Evolutionary conservation across 2,888 invertebrate species (phyloP).

Genomic region (Polymixis flavicincta): DNA sequence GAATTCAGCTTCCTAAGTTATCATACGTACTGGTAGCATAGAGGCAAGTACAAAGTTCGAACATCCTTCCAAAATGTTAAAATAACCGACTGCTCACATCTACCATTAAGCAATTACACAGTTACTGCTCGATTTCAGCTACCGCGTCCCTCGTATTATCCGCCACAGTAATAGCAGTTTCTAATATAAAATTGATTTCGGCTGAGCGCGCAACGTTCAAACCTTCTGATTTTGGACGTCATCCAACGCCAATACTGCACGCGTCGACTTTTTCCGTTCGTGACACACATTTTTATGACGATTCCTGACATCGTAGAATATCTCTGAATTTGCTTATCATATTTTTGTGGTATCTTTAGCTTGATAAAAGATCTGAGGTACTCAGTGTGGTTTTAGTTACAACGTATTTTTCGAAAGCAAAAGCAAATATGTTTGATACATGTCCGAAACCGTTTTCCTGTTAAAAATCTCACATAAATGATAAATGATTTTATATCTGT

Average conservation of each 20-base stretch:
- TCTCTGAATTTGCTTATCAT: slow-evolving; percentile 60
- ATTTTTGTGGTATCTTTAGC: slow-evolving; percentile 20
- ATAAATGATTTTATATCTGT: too few relatives aligned
- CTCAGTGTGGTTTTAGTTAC: not conserved
- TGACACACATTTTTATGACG: slow-evolving; percentile 71
- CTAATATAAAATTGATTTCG: slow-evolving; percentile 76
- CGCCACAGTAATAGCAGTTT: slow-evolving; percentile 61
- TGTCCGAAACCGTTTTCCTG: too few relatives aligned
- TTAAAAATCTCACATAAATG: not conserved
- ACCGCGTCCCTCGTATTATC: slow-evolving; percentile 68
- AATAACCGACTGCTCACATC: slow-evolving; percentile 44
- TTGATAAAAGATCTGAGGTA: not conserved
- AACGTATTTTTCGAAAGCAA: not conserved
- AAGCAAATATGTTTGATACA: too few relatives aligned
- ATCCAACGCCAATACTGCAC: slow-evolving; percentile 72
- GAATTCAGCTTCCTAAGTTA: not conserved
- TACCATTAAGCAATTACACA: slow-evolving; percentile 45
- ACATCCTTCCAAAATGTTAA: not conserved
- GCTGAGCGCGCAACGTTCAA: slow-evolving; percentile 68
- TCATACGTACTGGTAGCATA: not conserved
- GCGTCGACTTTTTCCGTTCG: slow-evolving; percentile 66
- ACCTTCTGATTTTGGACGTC: slow-evolving; percentile 70
- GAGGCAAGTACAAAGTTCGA: not conserved
- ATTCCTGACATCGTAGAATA: slow-evolving; percentile 56
- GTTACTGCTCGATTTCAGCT: slow-evolving; percentile 31